Evolutionary conservation across 2,113 vertebrate species (phyloP).

Genomic region (Philantomba maxwellii): DNA sequence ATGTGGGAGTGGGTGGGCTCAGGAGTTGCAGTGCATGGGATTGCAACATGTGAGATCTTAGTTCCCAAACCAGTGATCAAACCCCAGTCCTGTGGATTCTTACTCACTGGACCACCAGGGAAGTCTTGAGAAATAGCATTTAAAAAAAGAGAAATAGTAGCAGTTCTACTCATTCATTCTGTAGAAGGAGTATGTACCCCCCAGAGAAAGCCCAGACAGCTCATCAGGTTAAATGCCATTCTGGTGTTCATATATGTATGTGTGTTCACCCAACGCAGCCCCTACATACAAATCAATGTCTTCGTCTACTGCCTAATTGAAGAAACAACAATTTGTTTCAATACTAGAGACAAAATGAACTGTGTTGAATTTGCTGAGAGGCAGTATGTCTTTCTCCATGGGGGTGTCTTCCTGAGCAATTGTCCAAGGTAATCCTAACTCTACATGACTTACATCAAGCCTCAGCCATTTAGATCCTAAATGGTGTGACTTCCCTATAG

Average conservation of each 20-base stretch:
- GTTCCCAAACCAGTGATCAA: not conserved
- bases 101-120: not conserved
- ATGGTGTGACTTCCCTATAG: not conserved
- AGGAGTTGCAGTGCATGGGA: not conserved
- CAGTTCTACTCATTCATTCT: not conserved
- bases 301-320: not conserved
- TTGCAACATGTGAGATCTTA: not conserved
- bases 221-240: not conserved
- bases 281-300: not conserved
- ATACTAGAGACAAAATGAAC: not conserved
- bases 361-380: not conserved
- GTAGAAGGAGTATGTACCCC: not conserved
- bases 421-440: not conserved
- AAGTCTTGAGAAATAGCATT: not conserved
- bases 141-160: not conserved
- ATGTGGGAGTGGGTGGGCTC: rapidly evolving
- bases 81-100: not conserved
- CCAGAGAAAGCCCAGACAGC: not conserved
- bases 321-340: not conserved
- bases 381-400: not conserved
- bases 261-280: not conserved
- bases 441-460: not conserved
- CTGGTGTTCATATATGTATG: not conserved
- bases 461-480: not conserved
- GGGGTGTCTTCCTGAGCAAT: not conserved